phyloP scores from a whole-genome alignment of 2,797 vertebrate species.

The Simalia tracyae region DNA sequence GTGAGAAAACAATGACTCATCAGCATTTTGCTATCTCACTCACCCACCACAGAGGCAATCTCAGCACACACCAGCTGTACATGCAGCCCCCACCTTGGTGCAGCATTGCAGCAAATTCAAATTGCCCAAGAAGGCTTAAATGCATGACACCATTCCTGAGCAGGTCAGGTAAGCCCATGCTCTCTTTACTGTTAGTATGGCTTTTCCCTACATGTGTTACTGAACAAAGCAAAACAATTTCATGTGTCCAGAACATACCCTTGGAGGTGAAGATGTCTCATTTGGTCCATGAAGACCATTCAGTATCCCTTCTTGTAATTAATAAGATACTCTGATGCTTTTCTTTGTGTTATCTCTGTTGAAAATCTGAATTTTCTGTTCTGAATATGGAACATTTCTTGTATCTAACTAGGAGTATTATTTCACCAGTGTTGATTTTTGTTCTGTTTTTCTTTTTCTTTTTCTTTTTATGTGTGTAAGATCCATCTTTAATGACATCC shows the following conservation, averaged over 20 bases:
- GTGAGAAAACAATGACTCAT: neutral
- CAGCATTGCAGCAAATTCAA: neutral
- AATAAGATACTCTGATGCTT: neutral
- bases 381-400: neutral
- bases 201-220: neutral
- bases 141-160: neutral
- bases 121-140: neutral
- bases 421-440: constrained; percentile 23
- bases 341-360: neutral
- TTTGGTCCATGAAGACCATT: neutral
- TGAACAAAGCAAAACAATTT: neutral
- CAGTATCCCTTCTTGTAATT: neutral
- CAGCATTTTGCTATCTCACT: neutral
- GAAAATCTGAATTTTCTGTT: neutral
- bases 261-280: neutral
- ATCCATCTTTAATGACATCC: constrained; percentile 71
- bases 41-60: neutral
- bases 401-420: neutral
- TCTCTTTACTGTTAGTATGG: neutral
- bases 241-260: neutral
- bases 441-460: neutral
- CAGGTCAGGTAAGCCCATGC: neutral
- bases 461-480: constrained; percentile 53
- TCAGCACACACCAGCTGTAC: neutral
- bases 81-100: neutral